Evolutionary conservation across 2,888 invertebrate genomes (phyloP).

Genomic region (Auanema sp.): DNA sequence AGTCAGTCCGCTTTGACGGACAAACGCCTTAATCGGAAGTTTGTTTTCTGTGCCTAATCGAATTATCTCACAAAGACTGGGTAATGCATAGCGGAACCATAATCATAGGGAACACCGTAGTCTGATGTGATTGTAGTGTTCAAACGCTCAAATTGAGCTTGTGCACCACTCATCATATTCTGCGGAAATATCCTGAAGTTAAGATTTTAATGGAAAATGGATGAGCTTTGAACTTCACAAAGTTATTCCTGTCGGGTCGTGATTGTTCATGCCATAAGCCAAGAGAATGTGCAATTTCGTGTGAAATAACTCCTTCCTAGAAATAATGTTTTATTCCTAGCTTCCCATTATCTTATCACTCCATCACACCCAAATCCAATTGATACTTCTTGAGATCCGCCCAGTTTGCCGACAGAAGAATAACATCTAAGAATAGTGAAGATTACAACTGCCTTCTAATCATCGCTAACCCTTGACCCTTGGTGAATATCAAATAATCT

Average conservation of each 20-base stretch:
- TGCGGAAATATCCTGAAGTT: slow-evolving; percentile 31
- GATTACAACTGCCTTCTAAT: neutral
- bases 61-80: slow-evolving; percentile 30
- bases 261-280: slow-evolving; percentile 56
- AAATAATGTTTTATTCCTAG: neutral
- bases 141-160: slow-evolving; percentile 42
- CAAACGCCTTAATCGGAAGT: slow-evolving; percentile 32
- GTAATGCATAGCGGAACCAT: slow-evolving; percentile 49
- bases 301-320: slow-evolving; percentile 45
- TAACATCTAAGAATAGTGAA: slow-evolving; percentile 35
- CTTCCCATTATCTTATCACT: slow-evolving; percentile 15
- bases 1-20: slow-evolving; percentile 26
- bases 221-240: slow-evolving; percentile 29
- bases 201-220: neutral
- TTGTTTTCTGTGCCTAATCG: too few species aligned
- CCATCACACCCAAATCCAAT: slow-evolving; percentile 50
- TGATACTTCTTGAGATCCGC: slow-evolving; percentile 47
- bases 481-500: slow-evolving; percentile 39
- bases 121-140: slow-evolving; percentile 29
- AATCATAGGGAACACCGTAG: slow-evolving; percentile 45
- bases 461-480: slow-evolving; percentile 34
- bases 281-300: slow-evolving; percentile 48
- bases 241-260: slow-evolving; percentile 48
- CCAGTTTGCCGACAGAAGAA: slow-evolving; percentile 46
- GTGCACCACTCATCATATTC: slow-evolving; percentile 35